Base-by-base conservation (phyloP, 2,888 invertebrate genomes). In the Sceliomorpha sp. region DNA sequence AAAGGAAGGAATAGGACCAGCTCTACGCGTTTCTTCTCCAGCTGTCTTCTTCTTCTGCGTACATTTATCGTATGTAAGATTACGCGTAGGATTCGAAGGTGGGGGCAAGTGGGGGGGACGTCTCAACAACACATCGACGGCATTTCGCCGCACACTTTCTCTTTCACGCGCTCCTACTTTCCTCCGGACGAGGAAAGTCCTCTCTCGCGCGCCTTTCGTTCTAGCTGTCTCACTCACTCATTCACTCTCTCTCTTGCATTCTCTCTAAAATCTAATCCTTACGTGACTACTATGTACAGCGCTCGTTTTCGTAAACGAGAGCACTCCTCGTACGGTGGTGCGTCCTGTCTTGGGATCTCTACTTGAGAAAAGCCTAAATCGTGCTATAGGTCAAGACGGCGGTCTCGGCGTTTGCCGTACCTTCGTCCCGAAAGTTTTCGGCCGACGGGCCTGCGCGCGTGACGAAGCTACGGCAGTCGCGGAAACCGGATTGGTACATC, bases 111-210 rank as follows among this genome's bases (percentile, higher is more conserved):
- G 73, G 72, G 75, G 75, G 79, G 78, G 75, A 75, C 76, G 77
- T 78, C 79, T 81, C 80, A 81, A 84, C 76, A 83, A 81, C 81
- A 80, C 74, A 75, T 75, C 78, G 75, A 75, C 79, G 80, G 72
- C 77, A 76, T 73, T 77, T 78, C 78, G 78, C 78, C 80, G 78
- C 80, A 73, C 76, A 64, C 68, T 68, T 76, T 77, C 68, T 67
- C 66, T 72, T 68, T 71, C 68, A 56, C 36, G 34, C 69, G 50
- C 50, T 59, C 70, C 66, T 51, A 48, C 68, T 60, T 53, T 55
- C 42, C 59, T 60, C 51, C 59, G 40, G 12, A 31, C 7, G 60
- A 55, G 62, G 56, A 58, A 56, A 62, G 47, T 34, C 53, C 34
- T 42, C 31, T 24, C 40, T 51, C 34, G 34, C 42, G 9, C 24